These are phyloP conservation scores for Oscheius sp. DNA, from an alignment of 1,140 invertebrate genomes.

Conservation along the genomic window DNA sequence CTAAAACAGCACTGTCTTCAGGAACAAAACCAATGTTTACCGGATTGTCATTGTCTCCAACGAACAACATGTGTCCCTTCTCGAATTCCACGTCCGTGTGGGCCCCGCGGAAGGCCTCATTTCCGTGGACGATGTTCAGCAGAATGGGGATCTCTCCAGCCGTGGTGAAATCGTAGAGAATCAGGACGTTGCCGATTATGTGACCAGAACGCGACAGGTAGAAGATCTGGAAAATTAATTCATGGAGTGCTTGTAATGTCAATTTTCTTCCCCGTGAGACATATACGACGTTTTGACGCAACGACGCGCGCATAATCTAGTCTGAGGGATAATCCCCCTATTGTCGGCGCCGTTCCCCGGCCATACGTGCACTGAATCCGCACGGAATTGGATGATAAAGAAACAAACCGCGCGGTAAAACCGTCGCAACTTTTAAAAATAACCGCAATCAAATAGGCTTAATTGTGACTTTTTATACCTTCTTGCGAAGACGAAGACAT, in stretches of 20 bases:
- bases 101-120: background rate
- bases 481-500: constrained; percentile 22
- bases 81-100: background rate
- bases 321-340: background rate
- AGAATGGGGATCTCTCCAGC: constrained; percentile 15
- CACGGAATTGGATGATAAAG: background rate
- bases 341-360: background rate
- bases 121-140: constrained; percentile 24
- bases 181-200: constrained; percentile 32
- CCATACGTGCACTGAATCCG: background rate
- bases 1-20: background rate
- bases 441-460: background rate
- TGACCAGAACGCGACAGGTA: constrained; percentile 16
- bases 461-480: background rate
- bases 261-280: too few species aligned
- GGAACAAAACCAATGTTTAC: background rate
- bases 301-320: too few species aligned
- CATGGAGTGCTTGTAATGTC: background rate
- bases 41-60: constrained; percentile 11
- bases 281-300: too few species aligned
- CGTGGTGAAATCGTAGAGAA: constrained; percentile 29
- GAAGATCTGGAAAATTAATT: constrained; percentile 25
- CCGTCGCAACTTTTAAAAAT: background rate
- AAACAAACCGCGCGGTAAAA: background rate
- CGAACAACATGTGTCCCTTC: background rate